A percentile compares a stretch with the other conserved stretches of the same genome.
Conservation (phyloP, 2,113 vertebrate genomes). For the Reinhardtius hippoglossoides region DNA sequence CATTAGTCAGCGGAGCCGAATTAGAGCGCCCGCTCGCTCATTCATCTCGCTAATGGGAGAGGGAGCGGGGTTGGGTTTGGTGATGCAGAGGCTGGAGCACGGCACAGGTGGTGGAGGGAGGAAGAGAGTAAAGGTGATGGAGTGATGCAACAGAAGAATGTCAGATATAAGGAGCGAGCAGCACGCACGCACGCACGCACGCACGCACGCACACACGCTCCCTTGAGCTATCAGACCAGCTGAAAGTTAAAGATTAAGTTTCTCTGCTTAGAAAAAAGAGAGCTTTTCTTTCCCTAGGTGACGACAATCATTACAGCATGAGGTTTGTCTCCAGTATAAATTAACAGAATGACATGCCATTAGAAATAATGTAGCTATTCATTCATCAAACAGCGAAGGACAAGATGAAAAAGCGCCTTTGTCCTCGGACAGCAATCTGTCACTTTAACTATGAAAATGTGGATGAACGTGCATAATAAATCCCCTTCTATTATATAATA, state of each 20-base stretch:
- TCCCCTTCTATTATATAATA: too few relatives aligned
- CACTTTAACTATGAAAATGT: too few relatives aligned
- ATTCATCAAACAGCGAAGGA: constrained; percentile 1
- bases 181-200: too few relatives aligned
- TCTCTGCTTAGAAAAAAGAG: background rate
- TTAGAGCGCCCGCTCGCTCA: constrained; percentile 52
- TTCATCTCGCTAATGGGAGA: constrained; percentile 62
- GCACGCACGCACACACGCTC: background rate
- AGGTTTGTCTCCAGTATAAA: background rate
- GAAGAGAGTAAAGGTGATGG: constrained; percentile 6
- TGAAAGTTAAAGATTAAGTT: constrained; percentile 40
- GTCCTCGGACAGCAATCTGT: constrained; percentile 7
- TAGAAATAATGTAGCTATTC: background rate
- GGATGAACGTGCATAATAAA: too few relatives aligned
- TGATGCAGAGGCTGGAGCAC: constrained; percentile 13
- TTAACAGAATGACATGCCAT: constrained; percentile 20
- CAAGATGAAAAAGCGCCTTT: background rate
- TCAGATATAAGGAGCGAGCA: background rate
- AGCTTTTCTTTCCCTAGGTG: background rate
- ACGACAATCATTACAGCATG: background rate
- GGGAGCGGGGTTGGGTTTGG: constrained; percentile 16
- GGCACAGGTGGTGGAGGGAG: constrained; percentile 33
- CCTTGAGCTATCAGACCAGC: background rate
- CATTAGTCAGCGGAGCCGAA: constrained; percentile 69
- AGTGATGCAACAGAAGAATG: constrained; percentile 3